A percentile compares a stretch with the other conserved stretches of the same genome.
Evolutionary conservation across 2,888 invertebrate genomes (phyloP).

Genomic region (Callinectes sapidus): DNA sequence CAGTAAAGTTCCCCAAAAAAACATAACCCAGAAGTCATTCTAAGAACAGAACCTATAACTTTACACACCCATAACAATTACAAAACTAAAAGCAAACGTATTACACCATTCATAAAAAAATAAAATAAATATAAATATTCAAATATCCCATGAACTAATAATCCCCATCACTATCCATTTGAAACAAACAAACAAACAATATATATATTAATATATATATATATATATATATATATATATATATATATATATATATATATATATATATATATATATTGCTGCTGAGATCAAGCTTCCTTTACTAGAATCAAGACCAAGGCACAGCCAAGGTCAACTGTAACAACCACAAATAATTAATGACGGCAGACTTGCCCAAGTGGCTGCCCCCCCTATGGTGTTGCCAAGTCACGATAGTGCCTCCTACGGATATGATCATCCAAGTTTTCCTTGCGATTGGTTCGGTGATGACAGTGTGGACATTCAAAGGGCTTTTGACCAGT

Average conservation of each 20-base stretch:
- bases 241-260: too few species aligned
- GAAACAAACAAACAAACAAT: background rate
- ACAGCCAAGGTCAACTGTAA: background rate
- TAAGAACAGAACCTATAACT: background rate
- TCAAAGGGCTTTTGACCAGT: slow-evolving; percentile 71
- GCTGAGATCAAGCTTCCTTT: background rate
- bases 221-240: too few species aligned
- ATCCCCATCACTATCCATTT: background rate
- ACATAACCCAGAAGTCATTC: background rate
- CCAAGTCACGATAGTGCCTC: slow-evolving; percentile 48
- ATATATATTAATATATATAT: too few species aligned
- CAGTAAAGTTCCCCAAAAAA: background rate
- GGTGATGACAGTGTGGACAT: slow-evolving; percentile 71
- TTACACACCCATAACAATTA: background rate
- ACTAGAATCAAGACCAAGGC: background rate
- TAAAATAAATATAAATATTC: background rate
- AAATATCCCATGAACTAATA: background rate
- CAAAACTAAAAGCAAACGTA: background rate
- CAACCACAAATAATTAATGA: background rate
- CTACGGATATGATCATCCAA: slow-evolving; percentile 69
- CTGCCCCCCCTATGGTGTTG: slow-evolving; percentile 24
- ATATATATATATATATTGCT: background rate
- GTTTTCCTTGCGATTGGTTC: slow-evolving; percentile 71
- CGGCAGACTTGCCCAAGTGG: background rate
- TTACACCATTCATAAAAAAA: background rate